These are phyloP conservation scores for Rhizomys pruinosus DNA, from an alignment of 2,113 vertebrate genomes.

Conservation along the genomic window DNA sequence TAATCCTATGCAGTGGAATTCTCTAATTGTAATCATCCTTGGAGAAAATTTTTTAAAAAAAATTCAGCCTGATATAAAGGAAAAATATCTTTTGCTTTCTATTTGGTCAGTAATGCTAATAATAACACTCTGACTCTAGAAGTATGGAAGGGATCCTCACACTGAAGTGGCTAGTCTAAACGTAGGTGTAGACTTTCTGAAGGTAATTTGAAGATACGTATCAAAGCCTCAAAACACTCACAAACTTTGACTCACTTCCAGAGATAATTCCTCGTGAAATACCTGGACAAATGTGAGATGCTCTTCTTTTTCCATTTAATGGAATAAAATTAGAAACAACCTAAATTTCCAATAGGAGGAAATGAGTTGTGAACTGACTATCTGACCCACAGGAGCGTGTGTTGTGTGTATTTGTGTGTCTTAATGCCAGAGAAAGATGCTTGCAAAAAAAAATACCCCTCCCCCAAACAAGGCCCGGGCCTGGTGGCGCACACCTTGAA, in stretches of 20 bases:
- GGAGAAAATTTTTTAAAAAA: too few species aligned
- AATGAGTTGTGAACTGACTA: neutral
- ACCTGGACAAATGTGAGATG: neutral
- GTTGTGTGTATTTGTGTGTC: neutral
- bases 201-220: neutral
- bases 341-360: neutral
- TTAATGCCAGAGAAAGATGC: neutral
- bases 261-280: neutral
- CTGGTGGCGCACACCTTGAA: too few species aligned
- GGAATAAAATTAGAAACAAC: constrained; percentile 4
- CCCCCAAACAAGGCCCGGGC: too few species aligned
- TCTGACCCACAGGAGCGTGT: neutral
- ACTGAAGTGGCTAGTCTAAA: neutral
- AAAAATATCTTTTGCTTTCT: constrained; percentile 7
- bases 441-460: too few species aligned
- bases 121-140: neutral
- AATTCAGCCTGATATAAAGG: neutral
- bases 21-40: neutral
- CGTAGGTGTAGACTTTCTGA: neutral
- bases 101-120: neutral
- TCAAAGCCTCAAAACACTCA: neutral
- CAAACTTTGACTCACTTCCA: neutral
- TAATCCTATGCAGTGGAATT: neutral
- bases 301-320: neutral
- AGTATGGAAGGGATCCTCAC: neutral